phyloP scores from a whole-genome alignment of 2,113 vertebrate species.

The Eretmochelys imbricata region DNA sequence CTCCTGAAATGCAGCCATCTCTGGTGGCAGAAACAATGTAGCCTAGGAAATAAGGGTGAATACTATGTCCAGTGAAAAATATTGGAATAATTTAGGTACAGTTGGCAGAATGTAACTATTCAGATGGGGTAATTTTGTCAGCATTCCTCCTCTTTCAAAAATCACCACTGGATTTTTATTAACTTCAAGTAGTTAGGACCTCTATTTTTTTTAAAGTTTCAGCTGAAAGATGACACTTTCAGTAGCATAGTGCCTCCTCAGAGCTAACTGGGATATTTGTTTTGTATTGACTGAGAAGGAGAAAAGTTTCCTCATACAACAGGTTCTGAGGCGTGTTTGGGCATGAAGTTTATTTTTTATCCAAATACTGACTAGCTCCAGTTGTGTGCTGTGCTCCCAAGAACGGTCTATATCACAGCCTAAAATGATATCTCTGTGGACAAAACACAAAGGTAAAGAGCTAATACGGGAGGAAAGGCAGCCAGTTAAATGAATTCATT shows the following conservation, averaged over 20 bases:
- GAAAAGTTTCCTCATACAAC: not conserved
- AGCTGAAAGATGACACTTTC: not conserved
- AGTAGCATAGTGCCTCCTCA: not conserved
- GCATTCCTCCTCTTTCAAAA: not conserved
- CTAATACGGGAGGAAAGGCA: not conserved
- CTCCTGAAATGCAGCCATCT: slow-evolving; percentile 14
- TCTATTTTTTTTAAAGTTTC: not conserved
- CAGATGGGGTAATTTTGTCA: not conserved
- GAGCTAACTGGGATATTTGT: not conserved
- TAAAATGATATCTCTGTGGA: not conserved
- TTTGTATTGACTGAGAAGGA: not conserved
- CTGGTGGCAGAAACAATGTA: slow-evolving; percentile 23
- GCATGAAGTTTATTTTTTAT: not conserved
- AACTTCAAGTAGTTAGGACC: not conserved
- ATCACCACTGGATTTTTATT: not conserved
- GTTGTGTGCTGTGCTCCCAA: not conserved
- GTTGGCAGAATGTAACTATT: not conserved
- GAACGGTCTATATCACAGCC: not conserved
- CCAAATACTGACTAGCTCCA: not conserved
- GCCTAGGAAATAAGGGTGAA: slow-evolving; percentile 4
- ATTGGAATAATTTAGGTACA: not conserved
- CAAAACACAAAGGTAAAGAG: not conserved
- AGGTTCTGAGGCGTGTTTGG: not conserved
- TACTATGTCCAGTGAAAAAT: not conserved
- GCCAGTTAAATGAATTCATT: not conserved